phyloP scores from a whole-genome alignment of 2,113 vertebrate genomes.

The Lepidothrix coronata region DNA sequence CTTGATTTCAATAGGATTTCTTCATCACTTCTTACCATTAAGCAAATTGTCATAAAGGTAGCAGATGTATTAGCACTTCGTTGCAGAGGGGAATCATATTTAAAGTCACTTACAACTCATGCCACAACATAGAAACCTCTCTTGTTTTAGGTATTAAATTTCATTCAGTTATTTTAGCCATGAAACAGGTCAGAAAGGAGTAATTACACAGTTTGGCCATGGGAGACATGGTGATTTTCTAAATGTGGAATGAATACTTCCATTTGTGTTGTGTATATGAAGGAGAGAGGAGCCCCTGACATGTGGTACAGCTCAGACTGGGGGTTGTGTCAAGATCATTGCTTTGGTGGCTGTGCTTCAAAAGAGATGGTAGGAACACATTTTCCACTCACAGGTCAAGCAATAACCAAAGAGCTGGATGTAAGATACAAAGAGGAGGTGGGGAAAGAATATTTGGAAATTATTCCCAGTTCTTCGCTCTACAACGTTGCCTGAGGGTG shows the following conservation, averaged over 20 bases:
- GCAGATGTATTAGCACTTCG: neutral
- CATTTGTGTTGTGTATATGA: neutral
- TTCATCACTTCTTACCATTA: neutral
- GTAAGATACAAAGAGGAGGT: neutral
- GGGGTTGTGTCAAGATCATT: neutral
- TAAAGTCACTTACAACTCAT: neutral
- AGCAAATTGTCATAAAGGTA: neutral
- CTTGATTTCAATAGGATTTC: neutral
- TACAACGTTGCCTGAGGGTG: too few relatives aligned
- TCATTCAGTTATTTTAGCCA: neutral
- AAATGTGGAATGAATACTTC: neutral
- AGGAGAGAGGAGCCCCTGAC: neutral
- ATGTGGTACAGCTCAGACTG: accelerated
- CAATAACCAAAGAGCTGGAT: neutral
- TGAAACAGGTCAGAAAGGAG: neutral
- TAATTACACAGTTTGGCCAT: neutral
- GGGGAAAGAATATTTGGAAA: neutral
- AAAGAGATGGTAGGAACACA: neutral
- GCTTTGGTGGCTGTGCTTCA: neutral
- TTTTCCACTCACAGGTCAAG: neutral
- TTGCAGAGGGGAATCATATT: neutral
- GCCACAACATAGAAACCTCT: neutral
- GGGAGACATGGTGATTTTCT: neutral
- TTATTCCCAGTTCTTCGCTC: neutral
- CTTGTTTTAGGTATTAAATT: neutral